phyloP scores from a whole-genome alignment of 2,113 vertebrate genomes.

The Sinocyclocheilus maitianheensis region DNA sequence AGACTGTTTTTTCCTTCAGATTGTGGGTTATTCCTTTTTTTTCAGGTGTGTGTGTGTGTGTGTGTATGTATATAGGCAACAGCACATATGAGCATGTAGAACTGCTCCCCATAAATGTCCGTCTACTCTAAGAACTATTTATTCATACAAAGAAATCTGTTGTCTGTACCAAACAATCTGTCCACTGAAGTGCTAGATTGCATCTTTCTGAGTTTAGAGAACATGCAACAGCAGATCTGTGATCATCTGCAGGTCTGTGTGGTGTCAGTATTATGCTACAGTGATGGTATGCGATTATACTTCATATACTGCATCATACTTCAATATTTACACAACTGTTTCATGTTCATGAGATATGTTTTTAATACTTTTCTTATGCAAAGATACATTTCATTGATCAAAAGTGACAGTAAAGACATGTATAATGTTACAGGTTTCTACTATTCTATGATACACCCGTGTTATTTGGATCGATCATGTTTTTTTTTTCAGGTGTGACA shows the following conservation, averaged over 20 bases:
- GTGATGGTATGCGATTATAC: neutral
- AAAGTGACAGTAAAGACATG: neutral
- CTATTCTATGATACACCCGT: neutral
- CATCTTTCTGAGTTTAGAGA: neutral
- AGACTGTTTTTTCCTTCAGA: too few relatives aligned
- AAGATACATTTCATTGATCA: neutral
- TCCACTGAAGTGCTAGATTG: neutral
- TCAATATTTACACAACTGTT: neutral
- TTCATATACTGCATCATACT: neutral
- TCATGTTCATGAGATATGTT: neutral
- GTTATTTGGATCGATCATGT: neutral
- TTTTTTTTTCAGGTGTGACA: too few relatives aligned
- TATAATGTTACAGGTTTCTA: neutral
- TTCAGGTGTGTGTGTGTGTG: too few relatives aligned
- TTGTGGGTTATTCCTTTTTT: too few relatives aligned
- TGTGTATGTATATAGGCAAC: too few relatives aligned
- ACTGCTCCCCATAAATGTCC: neutral
- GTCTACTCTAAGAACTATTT: neutral
- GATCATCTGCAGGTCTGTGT: neutral
- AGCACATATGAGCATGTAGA: neutral
- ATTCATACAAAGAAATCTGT: neutral
- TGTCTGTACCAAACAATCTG: neutral
- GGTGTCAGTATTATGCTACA: neutral
- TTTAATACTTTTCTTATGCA: neutral
- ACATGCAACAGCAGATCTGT: neutral